Conservation (phyloP, 2,888 invertebrate genomes). For the Morpho helenor region DNA sequence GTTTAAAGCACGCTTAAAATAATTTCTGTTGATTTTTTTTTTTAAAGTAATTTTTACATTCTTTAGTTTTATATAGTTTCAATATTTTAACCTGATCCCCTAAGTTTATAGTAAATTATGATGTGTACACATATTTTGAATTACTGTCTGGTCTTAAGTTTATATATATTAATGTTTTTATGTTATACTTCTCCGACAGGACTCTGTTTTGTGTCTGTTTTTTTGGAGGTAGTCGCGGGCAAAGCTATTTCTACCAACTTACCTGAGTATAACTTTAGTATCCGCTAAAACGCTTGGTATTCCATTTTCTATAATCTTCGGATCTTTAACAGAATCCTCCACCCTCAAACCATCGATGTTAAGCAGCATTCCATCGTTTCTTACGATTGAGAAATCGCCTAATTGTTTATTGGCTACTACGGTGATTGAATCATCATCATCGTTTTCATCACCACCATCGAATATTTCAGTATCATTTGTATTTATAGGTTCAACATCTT, state of each 20-base stretch:
- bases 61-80: too few species aligned
- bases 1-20: too few species aligned
- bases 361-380: conserved; percentile 32
- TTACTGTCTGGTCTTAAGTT: too few species aligned
- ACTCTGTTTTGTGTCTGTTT: too few species aligned
- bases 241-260: conserved; percentile 26
- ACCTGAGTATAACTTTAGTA: conserved; percentile 76
- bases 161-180: too few species aligned
- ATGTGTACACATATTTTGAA: too few species aligned
- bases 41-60: too few species aligned
- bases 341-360: conserved; percentile 77
- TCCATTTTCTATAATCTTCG: conserved; percentile 75
- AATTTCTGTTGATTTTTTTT: too few species aligned
- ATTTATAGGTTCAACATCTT: conserved; percentile 8
- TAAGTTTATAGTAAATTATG: too few species aligned
- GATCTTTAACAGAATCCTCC: conserved; percentile 79
- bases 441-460: conserved; percentile 9
- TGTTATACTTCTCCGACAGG: too few species aligned
- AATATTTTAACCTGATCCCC: too few species aligned
- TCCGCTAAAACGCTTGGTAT: conserved; percentile 84
- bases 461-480: not conserved
- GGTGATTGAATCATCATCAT: conserved; percentile 16
- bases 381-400: conserved; percentile 38
- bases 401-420: conserved; percentile 25
- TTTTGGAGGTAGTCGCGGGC: too few species aligned